These are phyloP conservation scores for Pyxicephalus adspersus DNA, from an alignment of 2,113 vertebrate species.

Conservation along the genomic window DNA sequence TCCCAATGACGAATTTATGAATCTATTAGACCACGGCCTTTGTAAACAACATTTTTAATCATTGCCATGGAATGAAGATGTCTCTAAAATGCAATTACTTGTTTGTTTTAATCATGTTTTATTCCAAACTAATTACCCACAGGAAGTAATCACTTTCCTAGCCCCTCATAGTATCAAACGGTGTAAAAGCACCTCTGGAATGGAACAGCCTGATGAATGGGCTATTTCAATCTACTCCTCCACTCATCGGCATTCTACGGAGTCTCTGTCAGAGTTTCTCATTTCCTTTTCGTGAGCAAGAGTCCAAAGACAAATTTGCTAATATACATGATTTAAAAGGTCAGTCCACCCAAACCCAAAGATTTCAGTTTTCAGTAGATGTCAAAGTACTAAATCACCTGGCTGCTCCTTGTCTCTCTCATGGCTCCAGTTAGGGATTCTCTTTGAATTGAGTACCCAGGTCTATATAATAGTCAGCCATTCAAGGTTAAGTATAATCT, in stretches of 20 bases:
- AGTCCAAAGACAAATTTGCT: no score
- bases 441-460: no score
- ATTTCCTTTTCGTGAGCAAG: neutral
- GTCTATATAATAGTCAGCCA: neutral
- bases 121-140: slow-evolving; percentile 49
- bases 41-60: slow-evolving; percentile 55
- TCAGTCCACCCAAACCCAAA: no score
- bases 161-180: slow-evolving; percentile 26
- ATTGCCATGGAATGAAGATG: slow-evolving; percentile 6
- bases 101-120: slow-evolving; percentile 54
- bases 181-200: neutral
- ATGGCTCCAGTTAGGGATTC: no score
- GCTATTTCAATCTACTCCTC: slow-evolving; percentile 5
- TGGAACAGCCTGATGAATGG: slow-evolving; percentile 20
- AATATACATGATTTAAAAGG: no score
- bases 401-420: no score
- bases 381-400: no score
- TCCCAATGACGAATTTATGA: slow-evolving; percentile 49
- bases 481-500: no score
- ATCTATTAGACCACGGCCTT: slow-evolving; percentile 23
- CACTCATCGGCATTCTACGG: neutral
- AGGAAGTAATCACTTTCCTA: slow-evolving; percentile 41
- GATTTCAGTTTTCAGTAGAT: no score
- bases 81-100: slow-evolving; percentile 52
- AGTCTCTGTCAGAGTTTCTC: neutral